A percentile compares a stretch with the other conserved stretches of the same genome.
Evolutionary conservation across 1,140 invertebrate genomes (phyloP).

Genomic region (Neodiprion fabricii): DNA sequence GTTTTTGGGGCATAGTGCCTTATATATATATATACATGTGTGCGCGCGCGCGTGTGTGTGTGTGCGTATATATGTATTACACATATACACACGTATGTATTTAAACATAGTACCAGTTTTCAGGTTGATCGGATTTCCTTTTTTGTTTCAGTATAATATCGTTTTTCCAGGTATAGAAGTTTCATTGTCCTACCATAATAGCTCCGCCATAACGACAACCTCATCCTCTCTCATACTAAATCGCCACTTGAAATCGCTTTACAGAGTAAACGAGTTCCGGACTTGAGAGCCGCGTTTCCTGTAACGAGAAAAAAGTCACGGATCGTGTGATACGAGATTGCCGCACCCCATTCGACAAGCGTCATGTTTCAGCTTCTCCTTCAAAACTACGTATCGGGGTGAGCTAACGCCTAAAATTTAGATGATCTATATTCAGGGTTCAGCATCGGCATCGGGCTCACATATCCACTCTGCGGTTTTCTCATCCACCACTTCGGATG

Average conservation of each 20-base stretch:
- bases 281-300: not conserved
- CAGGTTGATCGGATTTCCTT: constrained; percentile 22
- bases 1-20: too few species aligned
- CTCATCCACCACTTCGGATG: constrained; percentile 73
- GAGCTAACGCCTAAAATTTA: constrained; percentile 58
- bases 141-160: constrained; percentile 22
- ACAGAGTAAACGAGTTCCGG: constrained; percentile 42
- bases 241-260: constrained; percentile 59
- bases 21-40: too few species aligned
- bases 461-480: constrained; percentile 74
- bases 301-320: not conserved
- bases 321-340: not conserved
- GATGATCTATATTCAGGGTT: constrained; percentile 68
- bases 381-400: constrained; percentile 50
- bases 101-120: constrained; percentile 1
- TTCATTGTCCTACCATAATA: constrained; percentile 56
- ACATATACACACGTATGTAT: too few species aligned
- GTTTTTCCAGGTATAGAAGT: constrained; percentile 56
- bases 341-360: constrained; percentile 45
- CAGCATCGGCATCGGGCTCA: constrained; percentile 76
- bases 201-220: constrained; percentile 40
- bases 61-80: too few species aligned
- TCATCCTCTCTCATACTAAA: constrained; percentile 53
- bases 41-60: too few species aligned
- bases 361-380: constrained; percentile 56